These are phyloP conservation scores for Sipunculus nudus DNA, from an alignment of 2,888 invertebrate species.

Conservation along the genomic window DNA sequence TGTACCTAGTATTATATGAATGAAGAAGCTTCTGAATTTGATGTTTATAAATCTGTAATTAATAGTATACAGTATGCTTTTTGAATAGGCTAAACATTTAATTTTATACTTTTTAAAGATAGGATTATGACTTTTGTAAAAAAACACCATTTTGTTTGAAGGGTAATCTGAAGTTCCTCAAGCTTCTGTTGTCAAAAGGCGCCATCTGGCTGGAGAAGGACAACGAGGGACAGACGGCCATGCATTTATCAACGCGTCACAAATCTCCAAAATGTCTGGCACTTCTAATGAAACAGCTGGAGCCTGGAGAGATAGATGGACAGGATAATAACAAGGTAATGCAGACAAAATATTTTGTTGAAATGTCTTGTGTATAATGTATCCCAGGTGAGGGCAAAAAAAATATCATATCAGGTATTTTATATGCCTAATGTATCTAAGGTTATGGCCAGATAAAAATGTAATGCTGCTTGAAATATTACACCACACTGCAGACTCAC, in stretches of 20 bases:
- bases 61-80: no score
- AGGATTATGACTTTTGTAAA: neutral
- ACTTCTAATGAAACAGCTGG: slow-evolving; percentile 60
- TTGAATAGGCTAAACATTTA: no score
- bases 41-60: no score
- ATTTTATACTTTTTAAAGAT: neutral
- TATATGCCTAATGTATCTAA: neutral
- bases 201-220: slow-evolving; percentile 63
- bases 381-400: neutral
- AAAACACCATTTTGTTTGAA: no score
- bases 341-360: neutral
- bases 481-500: neutral
- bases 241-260: slow-evolving; percentile 65
- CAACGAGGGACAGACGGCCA: slow-evolving; percentile 63
- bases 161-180: slow-evolving; percentile 61
- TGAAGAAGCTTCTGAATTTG: no score
- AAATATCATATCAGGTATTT: neutral
- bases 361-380: neutral
- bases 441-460: neutral
- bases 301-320: slow-evolving; percentile 64
- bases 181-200: slow-evolving; percentile 60
- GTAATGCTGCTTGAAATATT: neutral
- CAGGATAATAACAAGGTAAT: slow-evolving; percentile 65
- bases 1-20: no score
- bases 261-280: slow-evolving; percentile 64